Base-by-base conservation (phyloP, 92 coral and sea anemone genomes). In the Montipora capitata region DNA sequence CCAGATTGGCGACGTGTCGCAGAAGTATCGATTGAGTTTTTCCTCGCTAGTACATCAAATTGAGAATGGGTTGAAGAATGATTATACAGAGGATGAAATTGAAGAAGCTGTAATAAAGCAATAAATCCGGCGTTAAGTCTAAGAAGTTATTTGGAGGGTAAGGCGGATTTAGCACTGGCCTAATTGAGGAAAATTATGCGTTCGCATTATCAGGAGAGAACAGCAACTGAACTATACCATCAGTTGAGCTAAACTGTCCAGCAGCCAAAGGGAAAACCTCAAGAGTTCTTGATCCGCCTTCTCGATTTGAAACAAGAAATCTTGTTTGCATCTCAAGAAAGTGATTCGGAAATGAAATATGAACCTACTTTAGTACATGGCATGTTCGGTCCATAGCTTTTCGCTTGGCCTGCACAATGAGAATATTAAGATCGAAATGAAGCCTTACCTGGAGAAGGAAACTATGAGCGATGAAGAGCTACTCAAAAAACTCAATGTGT, bases 71-170 rank as follows among this genome's bases (percentile, higher is more conserved):
- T 27, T 27, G 27, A 27, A 27, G 27, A 27, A 0, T 27, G 27
- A 27, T 27, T 27, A 27, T 27, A 27, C 27, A 27, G 51, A 65
- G 70, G 10, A 82, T 78, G 78, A 76, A 85, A 62, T 85, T 10
- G 52, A 75, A 51, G 90, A 65, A 72, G 90, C 90, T 43, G 84
- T 85, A 4, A 85, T 85, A 76, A 67, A 68, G 90, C 83, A 4
- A 77, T 76, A 56, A 77, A 85, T 64, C 74, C 16, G 66, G 27
- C 27, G 27, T 27, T 27, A 27, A 27, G 27, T 27, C 27, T 27
- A 27, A 27, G 27, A 27, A 27, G 85, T 9, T 80, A 80, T 63
- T 65, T 80, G 75, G 85, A 80, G 57, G 75, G 85, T 0, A 80
- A 66, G 75, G 39, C 64, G 3, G 65, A 80, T 20, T 68, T 64